phyloP scores from a whole-genome alignment of 53 echinoderm and acorn worm genomes.

The Mesocentrotus franciscanus region DNA sequence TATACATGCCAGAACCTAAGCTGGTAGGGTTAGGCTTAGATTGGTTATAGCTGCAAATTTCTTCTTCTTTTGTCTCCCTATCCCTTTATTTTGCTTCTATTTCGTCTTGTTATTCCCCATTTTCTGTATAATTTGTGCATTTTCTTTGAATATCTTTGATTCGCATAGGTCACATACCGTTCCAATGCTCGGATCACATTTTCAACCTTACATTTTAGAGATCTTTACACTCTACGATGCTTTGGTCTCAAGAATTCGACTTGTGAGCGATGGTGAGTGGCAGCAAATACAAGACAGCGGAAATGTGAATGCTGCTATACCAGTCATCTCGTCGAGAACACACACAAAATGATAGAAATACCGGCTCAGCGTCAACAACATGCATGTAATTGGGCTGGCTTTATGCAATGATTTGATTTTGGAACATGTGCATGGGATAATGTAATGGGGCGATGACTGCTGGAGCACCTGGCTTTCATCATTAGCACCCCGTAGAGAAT shows the following conservation, averaged over 20 bases:
- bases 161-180: background rate
- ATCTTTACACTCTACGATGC: background rate
- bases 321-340: background rate
- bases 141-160: background rate
- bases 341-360: conserved; percentile 27
- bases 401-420: conserved; percentile 57
- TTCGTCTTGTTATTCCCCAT: background rate
- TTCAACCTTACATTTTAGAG: background rate
- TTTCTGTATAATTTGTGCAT: background rate
- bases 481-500: conserved; percentile 53
- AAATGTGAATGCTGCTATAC: background rate
- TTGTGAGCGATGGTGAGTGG: background rate
- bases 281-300: background rate
- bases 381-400: conserved; percentile 40
- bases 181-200: too few relatives aligned
- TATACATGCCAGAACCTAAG: too few relatives aligned
- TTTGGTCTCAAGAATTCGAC: background rate
- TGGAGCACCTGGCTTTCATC: conserved; percentile 51
- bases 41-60: too few relatives aligned
- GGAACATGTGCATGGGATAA: conserved; percentile 52
- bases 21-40: too few relatives aligned
- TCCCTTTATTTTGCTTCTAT: background rate
- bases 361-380: conserved; percentile 39
- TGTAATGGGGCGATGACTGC: conserved; percentile 50
- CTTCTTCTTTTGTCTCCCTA: too few relatives aligned